Percentiles rank a stretch among this genome's conserved stretches.
phyloP scores from a whole-genome alignment of 1,140 invertebrate species.

The Stenopsyche tienmushanensis region DNA sequence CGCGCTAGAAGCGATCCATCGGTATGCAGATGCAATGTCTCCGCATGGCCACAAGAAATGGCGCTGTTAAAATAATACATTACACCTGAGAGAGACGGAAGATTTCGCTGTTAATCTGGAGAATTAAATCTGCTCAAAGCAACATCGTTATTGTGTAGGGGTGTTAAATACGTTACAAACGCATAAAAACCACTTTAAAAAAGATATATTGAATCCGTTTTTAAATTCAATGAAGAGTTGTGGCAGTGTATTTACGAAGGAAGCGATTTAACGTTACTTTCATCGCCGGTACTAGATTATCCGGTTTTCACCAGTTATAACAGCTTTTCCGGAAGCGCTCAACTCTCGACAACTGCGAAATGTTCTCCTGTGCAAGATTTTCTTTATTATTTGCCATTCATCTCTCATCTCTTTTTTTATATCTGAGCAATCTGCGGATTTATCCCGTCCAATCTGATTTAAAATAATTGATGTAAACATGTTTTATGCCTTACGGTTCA shows the following conservation, averaged over 20 bases:
- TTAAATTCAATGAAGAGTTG: not conserved
- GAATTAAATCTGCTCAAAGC: not conserved
- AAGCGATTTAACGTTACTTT: not conserved
- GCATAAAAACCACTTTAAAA: no score
- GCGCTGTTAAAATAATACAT: not conserved
- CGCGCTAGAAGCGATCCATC: no score
- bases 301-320: constrained; percentile 15
- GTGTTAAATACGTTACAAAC: no score
- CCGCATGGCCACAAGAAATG: no score
- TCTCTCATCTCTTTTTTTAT: no score
- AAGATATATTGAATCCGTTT: no score
- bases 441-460: no score
- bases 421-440: no score
- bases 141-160: not conserved
- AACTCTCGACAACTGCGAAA: constrained; percentile 4
- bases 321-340: constrained; percentile 19
- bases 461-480: no score
- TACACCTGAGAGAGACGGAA: not conserved
- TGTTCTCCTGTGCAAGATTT: not conserved
- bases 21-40: no score
- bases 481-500: no score
- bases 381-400: no score
- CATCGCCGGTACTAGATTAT: constrained; percentile 9
- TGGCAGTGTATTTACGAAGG: not conserved
- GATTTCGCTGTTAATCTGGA: not conserved